These are phyloP conservation scores for Chrysomallon squamiferum DNA, from an alignment of 1,140 invertebrate species.

Conservation along the genomic window DNA sequence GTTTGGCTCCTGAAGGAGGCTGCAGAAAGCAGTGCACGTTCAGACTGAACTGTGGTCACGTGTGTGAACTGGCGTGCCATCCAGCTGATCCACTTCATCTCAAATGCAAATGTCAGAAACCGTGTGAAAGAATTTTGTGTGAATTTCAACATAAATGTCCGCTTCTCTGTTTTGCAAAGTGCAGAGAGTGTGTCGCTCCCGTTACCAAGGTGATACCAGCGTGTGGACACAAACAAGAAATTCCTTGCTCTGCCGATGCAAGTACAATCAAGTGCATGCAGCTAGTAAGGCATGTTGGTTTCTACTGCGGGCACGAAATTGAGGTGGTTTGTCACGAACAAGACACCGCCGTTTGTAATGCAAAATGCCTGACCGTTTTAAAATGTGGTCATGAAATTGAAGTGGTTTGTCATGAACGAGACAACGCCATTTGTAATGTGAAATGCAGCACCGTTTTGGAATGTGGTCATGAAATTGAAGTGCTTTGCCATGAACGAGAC, in stretches of 20 bases:
- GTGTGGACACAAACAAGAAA: constrained; percentile 70
- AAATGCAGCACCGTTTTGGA: constrained; percentile 51
- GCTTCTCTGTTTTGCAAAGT: constrained; percentile 69
- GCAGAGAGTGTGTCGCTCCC: constrained; percentile 76
- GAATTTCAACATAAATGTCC: constrained; percentile 75
- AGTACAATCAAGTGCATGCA: constrained; percentile 60
- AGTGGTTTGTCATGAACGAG: constrained; percentile 68
- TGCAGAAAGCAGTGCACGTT: constrained; percentile 56
- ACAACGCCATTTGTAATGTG: constrained; percentile 66
- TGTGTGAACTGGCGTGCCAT: constrained; percentile 53
- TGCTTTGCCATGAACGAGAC: constrained; percentile 59
- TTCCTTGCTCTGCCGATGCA: constrained; percentile 68
- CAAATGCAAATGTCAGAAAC: constrained; percentile 40
- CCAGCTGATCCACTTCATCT: constrained; percentile 37
- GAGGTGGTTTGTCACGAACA: constrained; percentile 32
- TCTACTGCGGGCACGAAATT: constrained; percentile 53
- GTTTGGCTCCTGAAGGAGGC: constrained; percentile 61
- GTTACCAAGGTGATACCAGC: constrained; percentile 3
- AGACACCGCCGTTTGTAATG: constrained; percentile 14
- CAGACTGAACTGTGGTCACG: constrained; percentile 58
- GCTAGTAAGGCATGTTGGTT: constrained; percentile 22
- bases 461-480: constrained; percentile 59
- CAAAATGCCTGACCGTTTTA: constrained; percentile 20
- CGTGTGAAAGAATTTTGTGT: constrained; percentile 35
- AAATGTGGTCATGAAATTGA: constrained; percentile 39